These are phyloP conservation scores for Stegophylla sp. DNA, from an alignment of 2,888 invertebrate species.

Conservation along the genomic window DNA sequence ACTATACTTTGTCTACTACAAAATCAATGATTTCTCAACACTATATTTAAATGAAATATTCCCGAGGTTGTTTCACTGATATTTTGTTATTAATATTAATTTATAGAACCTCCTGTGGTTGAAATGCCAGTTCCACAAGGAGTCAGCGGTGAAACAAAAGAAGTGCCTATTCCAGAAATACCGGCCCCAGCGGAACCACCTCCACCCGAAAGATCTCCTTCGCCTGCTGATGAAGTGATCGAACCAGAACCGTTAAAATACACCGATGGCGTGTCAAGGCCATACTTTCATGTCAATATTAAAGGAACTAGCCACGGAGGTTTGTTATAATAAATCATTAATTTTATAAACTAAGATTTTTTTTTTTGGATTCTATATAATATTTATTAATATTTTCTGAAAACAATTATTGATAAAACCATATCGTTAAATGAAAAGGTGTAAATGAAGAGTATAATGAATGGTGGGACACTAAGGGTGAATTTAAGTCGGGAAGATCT, in stretches of 20 bases:
- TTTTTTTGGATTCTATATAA: background rate
- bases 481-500: conserved; percentile 54
- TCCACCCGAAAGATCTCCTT: conserved; percentile 57
- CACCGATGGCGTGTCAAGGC: conserved; percentile 59
- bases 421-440: conserved; percentile 54
- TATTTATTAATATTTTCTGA: too few species aligned
- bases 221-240: conserved; percentile 52
- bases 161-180: conserved; percentile 25
- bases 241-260: conserved; percentile 60
- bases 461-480: conserved; percentile 57
- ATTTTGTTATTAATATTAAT: background rate
- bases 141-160: conserved; percentile 15
- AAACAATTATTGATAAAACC: conserved; percentile 31
- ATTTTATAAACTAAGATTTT: conserved; percentile 39
- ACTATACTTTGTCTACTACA: too few species aligned
- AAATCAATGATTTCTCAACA: too few species aligned
- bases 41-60: too few species aligned
- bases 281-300: conserved; percentile 59
- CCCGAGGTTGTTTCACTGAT: background rate
- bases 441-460: conserved; percentile 49
- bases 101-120: conserved; percentile 12
- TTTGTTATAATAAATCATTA: conserved; percentile 69
- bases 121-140: conserved; percentile 39
- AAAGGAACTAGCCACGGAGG: conserved; percentile 73
- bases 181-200: conserved; percentile 38